Evolutionary conservation across 2,113 vertebrate genomes (phyloP).

Genomic region (Xyrauchen texanus): DNA sequence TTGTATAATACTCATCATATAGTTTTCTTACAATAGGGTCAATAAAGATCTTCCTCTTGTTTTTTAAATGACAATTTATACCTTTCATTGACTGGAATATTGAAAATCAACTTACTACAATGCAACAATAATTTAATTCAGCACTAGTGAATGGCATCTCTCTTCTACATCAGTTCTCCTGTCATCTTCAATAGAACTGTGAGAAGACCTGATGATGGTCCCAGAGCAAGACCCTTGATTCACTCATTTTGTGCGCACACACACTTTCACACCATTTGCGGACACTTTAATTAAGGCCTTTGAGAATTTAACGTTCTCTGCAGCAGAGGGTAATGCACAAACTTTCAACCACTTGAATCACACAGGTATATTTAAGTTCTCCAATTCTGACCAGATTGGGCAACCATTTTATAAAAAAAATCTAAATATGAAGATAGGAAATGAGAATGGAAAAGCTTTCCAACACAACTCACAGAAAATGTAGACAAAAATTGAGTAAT

Average conservation of each 20-base stretch:
- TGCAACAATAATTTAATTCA: background rate
- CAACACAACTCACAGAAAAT: conserved; percentile 36
- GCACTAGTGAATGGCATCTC: background rate
- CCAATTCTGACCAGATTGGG: conserved; percentile 76
- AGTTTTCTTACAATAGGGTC: too few species aligned
- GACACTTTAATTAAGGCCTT: conserved; percentile 70
- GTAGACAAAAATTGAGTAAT: background rate
- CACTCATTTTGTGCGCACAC: too few species aligned
- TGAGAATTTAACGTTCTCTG: conserved; percentile 64
- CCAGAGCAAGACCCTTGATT: conserved; percentile 40
- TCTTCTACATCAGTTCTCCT: background rate
- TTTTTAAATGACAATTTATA: background rate
- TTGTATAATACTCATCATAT: too few species aligned
- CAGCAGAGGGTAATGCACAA: conserved; percentile 64
- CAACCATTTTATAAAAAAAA: conserved; percentile 68
- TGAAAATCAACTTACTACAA: background rate
- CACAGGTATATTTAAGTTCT: conserved; percentile 74
- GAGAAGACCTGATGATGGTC: conserved; percentile 28
- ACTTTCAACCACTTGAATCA: conserved; percentile 72
- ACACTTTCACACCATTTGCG: background rate
- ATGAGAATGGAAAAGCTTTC: conserved; percentile 36
- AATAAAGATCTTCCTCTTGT: background rate
- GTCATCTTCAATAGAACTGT: conserved; percentile 40
- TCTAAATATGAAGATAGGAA: conserved; percentile 63
- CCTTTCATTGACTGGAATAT: background rate